phyloP scores from a whole-genome alignment of 1,140 invertebrate species.

The Cydia strobilella region DNA sequence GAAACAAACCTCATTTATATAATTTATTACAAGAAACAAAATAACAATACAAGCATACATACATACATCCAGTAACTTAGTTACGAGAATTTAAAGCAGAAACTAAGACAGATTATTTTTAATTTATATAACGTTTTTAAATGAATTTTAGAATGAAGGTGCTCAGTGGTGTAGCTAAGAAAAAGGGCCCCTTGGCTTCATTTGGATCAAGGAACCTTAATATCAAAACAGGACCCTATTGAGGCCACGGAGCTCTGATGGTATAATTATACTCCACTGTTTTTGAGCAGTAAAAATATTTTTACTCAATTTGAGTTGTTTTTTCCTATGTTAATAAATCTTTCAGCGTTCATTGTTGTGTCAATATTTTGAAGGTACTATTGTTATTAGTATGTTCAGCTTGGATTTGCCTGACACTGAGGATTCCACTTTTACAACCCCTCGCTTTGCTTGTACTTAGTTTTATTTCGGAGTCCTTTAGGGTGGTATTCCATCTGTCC shows the following conservation, averaged over 20 bases:
- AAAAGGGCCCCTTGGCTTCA: background rate
- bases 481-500: too few species aligned
- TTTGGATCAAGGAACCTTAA: too few species aligned
- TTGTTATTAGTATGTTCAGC: background rate
- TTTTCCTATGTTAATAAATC: too few species aligned
- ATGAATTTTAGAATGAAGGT: background rate
- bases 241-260: too few species aligned
- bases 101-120: background rate
- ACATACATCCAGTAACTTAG: slow-evolving; percentile 42
- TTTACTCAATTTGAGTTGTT: too few species aligned
- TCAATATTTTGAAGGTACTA: background rate
- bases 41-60: slow-evolving; percentile 42
- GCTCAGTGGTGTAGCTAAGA: background rate
- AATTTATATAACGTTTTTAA: background rate
- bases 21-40: slow-evolving; percentile 57
- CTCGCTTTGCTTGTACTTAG: background rate
- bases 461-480: background rate
- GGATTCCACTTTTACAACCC: background rate
- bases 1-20: slow-evolving; percentile 65
- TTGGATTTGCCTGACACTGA: background rate
- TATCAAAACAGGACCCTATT: too few species aligned
- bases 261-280: too few species aligned
- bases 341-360: background rate
- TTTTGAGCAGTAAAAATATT: too few species aligned
- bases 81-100: slow-evolving; percentile 49